Conservation (phyloP, 2,888 invertebrate genomes). For the Cacoxenus indagator region DNA sequence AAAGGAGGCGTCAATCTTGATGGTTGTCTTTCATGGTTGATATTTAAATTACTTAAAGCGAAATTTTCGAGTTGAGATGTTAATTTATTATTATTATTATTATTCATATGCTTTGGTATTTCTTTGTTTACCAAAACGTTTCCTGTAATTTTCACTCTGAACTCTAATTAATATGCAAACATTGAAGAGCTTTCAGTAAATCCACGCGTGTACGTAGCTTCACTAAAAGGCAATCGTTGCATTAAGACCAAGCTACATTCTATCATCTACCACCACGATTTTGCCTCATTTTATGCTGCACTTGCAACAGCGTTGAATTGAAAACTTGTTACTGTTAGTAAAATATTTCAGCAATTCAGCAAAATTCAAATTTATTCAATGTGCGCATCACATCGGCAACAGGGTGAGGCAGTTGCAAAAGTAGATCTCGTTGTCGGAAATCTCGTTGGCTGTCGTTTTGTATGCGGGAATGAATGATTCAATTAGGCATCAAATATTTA, state of each 20-base stretch:
- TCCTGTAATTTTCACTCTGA: constrained; percentile 28
- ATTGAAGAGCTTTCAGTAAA: constrained; percentile 58
- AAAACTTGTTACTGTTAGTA: constrained; percentile 23
- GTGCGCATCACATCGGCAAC: too few species aligned
- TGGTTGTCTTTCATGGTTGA: too few species aligned
- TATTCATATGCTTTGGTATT: too few species aligned
- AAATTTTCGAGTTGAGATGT: too few species aligned
- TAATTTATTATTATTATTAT: too few species aligned
- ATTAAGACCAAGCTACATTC: not conserved
- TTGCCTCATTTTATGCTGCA: constrained; percentile 43
- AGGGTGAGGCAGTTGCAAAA: constrained; percentile 31
- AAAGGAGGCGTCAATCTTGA: too few species aligned
- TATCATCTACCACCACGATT: not conserved
- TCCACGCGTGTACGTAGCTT: constrained; percentile 59
- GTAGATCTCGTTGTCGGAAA: not conserved
- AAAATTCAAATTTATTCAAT: constrained; percentile 61
- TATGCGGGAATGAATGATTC: constrained; percentile 57
- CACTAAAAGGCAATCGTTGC: constrained; percentile 44
- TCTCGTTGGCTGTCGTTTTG: constrained; percentile 33
- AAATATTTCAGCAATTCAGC: constrained; percentile 57
- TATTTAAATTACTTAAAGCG: too few species aligned
- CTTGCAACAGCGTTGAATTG: constrained; percentile 47
- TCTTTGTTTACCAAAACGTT: too few species aligned
- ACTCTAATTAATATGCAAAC: constrained; percentile 60
- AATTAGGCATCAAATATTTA: constrained; percentile 65